These are phyloP conservation scores for Drosophila melanosoma DNA, from an alignment of 2,888 invertebrate genomes.

Conservation along the genomic window DNA sequence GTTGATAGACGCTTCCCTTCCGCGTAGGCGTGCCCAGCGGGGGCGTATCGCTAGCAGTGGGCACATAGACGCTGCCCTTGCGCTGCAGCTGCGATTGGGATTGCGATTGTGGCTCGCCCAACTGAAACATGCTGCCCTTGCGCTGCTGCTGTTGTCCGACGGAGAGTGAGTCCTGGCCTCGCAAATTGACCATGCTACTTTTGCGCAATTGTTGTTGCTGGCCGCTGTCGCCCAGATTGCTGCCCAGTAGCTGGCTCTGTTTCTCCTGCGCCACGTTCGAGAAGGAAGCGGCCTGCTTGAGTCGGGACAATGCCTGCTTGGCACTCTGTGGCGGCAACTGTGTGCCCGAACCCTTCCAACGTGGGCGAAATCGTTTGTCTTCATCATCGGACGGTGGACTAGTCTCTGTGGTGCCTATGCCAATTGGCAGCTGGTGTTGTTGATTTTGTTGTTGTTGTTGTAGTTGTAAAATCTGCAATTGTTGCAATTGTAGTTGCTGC, in stretches of 20 bases:
- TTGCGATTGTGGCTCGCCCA: conserved; percentile 48
- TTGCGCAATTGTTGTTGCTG: conserved; percentile 65
- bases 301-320: conserved; percentile 81
- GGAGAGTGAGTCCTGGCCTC: conserved; percentile 42
- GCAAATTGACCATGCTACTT: conserved; percentile 78
- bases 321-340: conserved; percentile 79
- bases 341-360: conserved; percentile 84
- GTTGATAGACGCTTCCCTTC: conserved; percentile 67
- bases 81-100: conserved; percentile 43
- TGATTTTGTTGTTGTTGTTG: conserved; percentile 79
- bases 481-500: conserved; percentile 83
- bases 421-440: conserved; percentile 79
- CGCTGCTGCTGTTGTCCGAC: conserved; percentile 57
- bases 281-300: conserved; percentile 83
- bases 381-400: conserved; percentile 87
- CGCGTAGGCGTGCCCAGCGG: conserved; percentile 61
- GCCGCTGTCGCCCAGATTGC: conserved; percentile 43
- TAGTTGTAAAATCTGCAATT: conserved; percentile 54
- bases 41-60: conserved; percentile 51
- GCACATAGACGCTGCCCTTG: conserved; percentile 73
- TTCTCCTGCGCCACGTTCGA: conserved; percentile 81
- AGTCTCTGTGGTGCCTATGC: conserved; percentile 85
- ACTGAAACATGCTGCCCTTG: conserved; percentile 76
- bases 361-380: conserved; percentile 78
- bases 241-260: conserved; percentile 60